Evolutionary conservation across 2,113 vertebrate genomes (phyloP).

Genomic region (Rattus rattus): DNA sequence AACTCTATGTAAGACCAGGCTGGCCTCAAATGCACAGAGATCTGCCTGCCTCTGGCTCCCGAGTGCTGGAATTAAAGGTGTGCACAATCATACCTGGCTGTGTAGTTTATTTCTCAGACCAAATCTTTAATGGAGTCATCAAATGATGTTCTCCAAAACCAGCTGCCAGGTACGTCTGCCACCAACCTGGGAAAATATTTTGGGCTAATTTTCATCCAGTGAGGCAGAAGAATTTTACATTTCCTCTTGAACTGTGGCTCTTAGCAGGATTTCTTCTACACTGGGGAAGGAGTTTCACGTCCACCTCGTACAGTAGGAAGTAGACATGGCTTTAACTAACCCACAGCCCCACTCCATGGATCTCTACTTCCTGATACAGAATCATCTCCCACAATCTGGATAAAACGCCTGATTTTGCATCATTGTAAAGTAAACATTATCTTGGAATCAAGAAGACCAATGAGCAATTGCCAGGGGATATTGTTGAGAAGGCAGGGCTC

Average conservation of each 20-base stretch:
- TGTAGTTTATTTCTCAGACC: neutral
- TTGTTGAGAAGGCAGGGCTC: neutral
- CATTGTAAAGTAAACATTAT: neutral
- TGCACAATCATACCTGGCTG: neutral
- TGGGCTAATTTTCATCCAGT: neutral
- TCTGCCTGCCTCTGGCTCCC: neutral
- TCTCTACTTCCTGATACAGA: neutral
- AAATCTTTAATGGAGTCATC: neutral
- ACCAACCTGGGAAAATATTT: neutral
- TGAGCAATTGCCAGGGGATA: neutral
- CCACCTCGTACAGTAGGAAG: neutral
- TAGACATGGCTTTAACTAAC: neutral
- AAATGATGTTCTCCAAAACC: neutral
- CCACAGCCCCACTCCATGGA: neutral
- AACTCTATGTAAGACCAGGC: neutral
- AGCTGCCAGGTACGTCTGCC: neutral
- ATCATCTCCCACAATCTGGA: neutral
- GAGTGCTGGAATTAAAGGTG: too few species aligned
- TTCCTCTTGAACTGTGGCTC: constrained; percentile 13
- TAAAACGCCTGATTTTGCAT: neutral
- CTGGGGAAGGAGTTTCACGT: too few species aligned
- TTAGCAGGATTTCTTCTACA: neutral
- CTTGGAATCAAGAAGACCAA: neutral
- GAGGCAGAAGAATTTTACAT: neutral
- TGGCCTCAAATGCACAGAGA: neutral